Base-by-base conservation (phyloP, 30 jellyfish, hydroid and myxozoan genomes). In the Chrysaora quinquecirrha region DNA sequence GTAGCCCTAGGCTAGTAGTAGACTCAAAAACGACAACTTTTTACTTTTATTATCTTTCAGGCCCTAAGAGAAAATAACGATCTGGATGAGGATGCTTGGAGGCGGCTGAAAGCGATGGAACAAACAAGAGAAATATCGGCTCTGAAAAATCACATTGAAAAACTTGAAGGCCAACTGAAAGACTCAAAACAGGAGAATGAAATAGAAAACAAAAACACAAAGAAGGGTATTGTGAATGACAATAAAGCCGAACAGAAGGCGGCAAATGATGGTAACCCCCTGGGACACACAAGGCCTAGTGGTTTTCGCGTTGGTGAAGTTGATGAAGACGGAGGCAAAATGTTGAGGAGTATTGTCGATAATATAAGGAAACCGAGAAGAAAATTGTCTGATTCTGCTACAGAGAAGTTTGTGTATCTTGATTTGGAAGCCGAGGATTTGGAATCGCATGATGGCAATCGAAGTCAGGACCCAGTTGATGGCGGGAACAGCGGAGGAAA, bases 61-160 rank as follows among this genome's bases (percentile, higher is more conserved):
- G 16, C 9, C 58, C 12, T 6, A 9, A 43, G 58, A 43, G 58
- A 43, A 43, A 10, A 16, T 52, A 14, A 14, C 54, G 84, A 73
- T 16, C 20, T 30, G 24, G 92, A 82, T 30, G 92, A 82, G 35
- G 92, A 82, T 21, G 34, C 73, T 33, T 70, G 92, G 92, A 52
- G 75, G 10, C 85, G 92, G 16, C 30, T 82, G 21, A 56, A 71
- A 34, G 35, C 68, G 61, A 82, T 82, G 92, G 92, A 82, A 54
- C 92, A 82, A 48, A 50, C 85, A 25, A 82, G 92, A 38, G 58
- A 64, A 29, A 82, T 82, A 0, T 69, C 92, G 0, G 92, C 92
- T 22, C 64, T 82, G 92, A 52, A 82, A 38, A 82, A 35, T 29
- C 92, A 82, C 75, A 82, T 82, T 48, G 73, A 71, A 30, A 82